Base-by-base conservation (phyloP, 1,140 invertebrate genomes). In the Achatina immaculata region DNA sequence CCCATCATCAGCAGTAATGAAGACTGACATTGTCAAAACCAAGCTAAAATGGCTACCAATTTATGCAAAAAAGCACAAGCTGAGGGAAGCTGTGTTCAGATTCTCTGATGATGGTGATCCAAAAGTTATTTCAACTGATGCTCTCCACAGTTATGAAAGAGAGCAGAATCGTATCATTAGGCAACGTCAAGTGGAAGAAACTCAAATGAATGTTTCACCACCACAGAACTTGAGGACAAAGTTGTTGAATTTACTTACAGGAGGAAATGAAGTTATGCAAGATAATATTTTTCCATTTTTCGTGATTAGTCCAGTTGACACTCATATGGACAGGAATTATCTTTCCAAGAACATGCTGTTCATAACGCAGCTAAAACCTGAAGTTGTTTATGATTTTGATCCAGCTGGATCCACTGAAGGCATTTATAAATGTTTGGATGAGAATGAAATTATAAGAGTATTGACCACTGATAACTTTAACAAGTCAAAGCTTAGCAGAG, bases 391-490 rank as follows among this genome's bases (percentile, higher is more conserved):
- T 74, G 83, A 84, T 65, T 84, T 84, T 81, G 83, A 83, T 43
- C 45, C 81, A 58, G 55, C 58, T 58, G 74, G 79, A n/a, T 78
- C 80, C 1, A n/a, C 72, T 11, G 75, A 68, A 48, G 78, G 83
- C 28, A 28, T 84, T 16, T 84, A 81, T 48, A 62, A 14, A n/a
- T 28, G 74, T 43, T 38, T 82, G 51, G 75, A 78, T 14, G 19
- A 16, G 34, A 45, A 72, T 19, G 72, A 79, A 65, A 31, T 80
- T 3, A 55, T 80, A 36, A 80, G 65, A 78, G 79, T 78, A 38
- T 31, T 84, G 38, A 84, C 81, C 3, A 72, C 78, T 21, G 81
- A 84, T 66, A 80, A 84, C 72, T 84, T 84, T 78, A 74, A 84
- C 43, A 78, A 77, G 36, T 43, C 28, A n/a, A 58, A 42, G 80